A percentile compares a stretch with the other conserved stretches of the same genome.
Evolutionary conservation across 1,140 invertebrate genomes (phyloP).

Genomic region (Ceratitis capitata): DNA sequence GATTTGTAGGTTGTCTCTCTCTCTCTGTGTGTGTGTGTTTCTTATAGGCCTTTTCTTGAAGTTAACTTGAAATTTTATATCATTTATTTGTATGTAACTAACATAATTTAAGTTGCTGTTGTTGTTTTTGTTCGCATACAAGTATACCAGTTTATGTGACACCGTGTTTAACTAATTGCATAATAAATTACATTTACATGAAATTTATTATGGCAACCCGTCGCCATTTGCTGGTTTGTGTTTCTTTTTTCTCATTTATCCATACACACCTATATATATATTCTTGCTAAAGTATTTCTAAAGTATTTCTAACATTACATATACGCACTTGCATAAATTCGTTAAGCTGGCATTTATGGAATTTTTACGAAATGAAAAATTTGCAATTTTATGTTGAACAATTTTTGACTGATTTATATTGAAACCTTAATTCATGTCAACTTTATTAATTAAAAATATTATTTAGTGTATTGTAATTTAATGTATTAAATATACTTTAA

Average conservation of each 20-base stretch:
- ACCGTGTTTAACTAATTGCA: conserved; percentile 57
- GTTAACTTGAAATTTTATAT: background rate
- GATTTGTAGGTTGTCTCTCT: background rate
- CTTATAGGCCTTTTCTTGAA: background rate
- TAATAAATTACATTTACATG: conserved; percentile 54
- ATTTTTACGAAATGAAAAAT: background rate
- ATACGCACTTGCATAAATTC: background rate
- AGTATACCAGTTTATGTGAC: conserved; percentile 22
- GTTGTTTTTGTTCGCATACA: background rate
- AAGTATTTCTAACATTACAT: too few species aligned
- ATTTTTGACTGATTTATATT: background rate
- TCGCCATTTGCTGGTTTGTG: background rate
- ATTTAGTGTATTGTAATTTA: background rate
- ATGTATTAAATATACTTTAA: too few species aligned
- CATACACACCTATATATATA: background rate
- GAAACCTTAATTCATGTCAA: background rate
- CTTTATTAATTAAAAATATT: background rate
- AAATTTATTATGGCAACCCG: conserved; percentile 20
- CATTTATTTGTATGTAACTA: background rate
- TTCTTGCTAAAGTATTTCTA: background rate
- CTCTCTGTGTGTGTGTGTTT: background rate
- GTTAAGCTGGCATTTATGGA: conserved; percentile 26
- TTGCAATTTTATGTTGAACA: background rate
- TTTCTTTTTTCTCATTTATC: background rate
- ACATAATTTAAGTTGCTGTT: background rate